Evolutionary conservation across 1,140 invertebrate species (phyloP), one percentile per base, ranked within the genome.

Genomic region (Cataglyphis hispanica): DNA sequence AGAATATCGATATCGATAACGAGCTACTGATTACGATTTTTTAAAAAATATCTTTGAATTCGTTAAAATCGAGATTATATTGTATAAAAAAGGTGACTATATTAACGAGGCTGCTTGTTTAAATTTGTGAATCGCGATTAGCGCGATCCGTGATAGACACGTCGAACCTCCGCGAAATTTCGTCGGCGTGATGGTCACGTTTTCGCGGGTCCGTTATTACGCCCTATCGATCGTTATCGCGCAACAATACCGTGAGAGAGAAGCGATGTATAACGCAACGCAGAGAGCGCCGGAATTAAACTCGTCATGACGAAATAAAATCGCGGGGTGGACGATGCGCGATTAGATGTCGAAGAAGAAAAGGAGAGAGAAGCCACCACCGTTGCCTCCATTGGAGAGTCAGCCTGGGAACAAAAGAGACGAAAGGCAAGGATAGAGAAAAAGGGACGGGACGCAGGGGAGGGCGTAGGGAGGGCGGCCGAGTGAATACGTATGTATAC

Each of bases 201-300:
- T 60, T 84, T 25, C 69, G 56, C 40, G 53, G 22, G 31, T n/a
- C 74, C 37, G 64, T 69, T 80, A 85, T 84, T 77, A 77, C 31
- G 46, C 86, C 60, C 83, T 84, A 89, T 89, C 86, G 87, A 89
- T 89, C 87, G 86, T 74, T 84, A 83, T 63, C 61, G 86, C 16
- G 13, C 40, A 19, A 46, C 60, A 84, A 76, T 84, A 66, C 19
- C 66, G 27, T 37, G 80, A 40, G 60, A 60, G 70, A 46, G 60
- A 70, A 16, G 37, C 25, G 16, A 7, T 58, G 67, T 76, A 34
- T 37, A 64, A 66, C 66, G 75, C 46, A 4, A 19, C n/a, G 40
- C 43, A 19, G 27, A 66, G 67, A 43, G 37, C 37, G 34, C 56
- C 31, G 31, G 84, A 58, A 80, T 87, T 69, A 81, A 66, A 81